These are phyloP conservation scores for Clarias laeviceps DNA, from an alignment of 2,797 vertebrate species.

Conservation along the genomic window DNA sequence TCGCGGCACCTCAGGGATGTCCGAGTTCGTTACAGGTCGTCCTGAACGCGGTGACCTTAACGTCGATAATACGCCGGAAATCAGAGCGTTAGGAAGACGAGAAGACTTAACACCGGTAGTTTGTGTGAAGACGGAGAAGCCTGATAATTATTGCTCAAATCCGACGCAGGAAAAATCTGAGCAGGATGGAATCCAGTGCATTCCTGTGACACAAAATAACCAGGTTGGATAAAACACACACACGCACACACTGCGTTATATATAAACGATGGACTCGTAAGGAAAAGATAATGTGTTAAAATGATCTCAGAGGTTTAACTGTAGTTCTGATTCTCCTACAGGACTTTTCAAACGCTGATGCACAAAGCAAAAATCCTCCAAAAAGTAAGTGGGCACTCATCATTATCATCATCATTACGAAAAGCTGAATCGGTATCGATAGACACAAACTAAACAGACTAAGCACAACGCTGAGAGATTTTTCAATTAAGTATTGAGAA, in stretches of 20 bases:
- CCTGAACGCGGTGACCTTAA: not conserved
- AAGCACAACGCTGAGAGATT: no score
- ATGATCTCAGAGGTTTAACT: not conserved
- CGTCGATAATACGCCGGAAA: not conserved
- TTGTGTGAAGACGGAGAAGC: conserved; percentile 5
- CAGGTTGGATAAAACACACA: not conserved
- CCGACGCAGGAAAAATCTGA: not conserved
- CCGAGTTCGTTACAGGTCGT: no score
- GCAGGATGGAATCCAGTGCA: not conserved
- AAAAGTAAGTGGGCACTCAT: conserved; percentile 3
- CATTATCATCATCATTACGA: no score
- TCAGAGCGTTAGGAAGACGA: not conserved
- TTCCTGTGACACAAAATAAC: not conserved
- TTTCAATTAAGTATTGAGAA: no score
- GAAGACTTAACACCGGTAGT: not conserved
- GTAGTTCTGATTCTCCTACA: not conserved
- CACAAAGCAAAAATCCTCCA: not conserved
- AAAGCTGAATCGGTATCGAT: no score
- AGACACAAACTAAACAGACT: no score
- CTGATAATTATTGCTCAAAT: not conserved
- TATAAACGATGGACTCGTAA: not conserved
- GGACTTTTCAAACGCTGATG: not conserved
- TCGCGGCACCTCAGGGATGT: not conserved
- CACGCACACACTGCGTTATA: not conserved
- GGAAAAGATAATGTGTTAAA: not conserved